A percentile compares a stretch with the other conserved stretches of the same genome.
These are phyloP conservation scores for Papilio polyxenes DNA, from an alignment of 1,140 invertebrate genomes.

Conservation along the genomic window DNA sequence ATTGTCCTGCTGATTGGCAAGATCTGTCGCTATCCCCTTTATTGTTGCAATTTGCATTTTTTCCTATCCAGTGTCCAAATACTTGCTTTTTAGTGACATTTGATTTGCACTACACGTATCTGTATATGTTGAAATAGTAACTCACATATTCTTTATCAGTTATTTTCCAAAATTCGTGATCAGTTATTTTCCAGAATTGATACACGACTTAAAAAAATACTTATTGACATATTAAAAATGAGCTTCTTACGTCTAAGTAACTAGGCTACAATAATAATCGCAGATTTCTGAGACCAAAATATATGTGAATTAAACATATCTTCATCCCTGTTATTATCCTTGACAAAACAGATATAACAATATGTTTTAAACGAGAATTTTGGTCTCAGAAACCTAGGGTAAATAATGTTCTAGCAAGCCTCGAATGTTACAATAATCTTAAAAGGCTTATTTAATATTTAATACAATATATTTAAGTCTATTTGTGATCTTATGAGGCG, in stretches of 20 bases:
- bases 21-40: slow-evolving; percentile 7
- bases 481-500: background rate
- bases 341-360: too few relatives aligned
- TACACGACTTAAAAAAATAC: too few relatives aligned
- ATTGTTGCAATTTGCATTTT: slow-evolving; percentile 25
- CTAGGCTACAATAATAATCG: too few relatives aligned
- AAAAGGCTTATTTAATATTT: background rate
- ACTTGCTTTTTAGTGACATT: background rate
- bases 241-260: too few relatives aligned
- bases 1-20: slow-evolving; percentile 19
- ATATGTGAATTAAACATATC: too few relatives aligned
- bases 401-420: too few relatives aligned
- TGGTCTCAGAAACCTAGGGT: too few relatives aligned
- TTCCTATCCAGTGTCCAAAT: background rate
- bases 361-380: too few relatives aligned
- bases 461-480: background rate
- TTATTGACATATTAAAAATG: too few relatives aligned
- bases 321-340: too few relatives aligned
- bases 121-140: background rate
- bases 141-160: background rate
- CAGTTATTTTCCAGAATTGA: too few relatives aligned
- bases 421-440: background rate
- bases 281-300: too few relatives aligned
- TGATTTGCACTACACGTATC: background rate
- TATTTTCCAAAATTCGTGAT: background rate